Evolutionary conservation across 2,888 invertebrate genomes (phyloP).

Genomic region (Dusona sp.): DNA sequence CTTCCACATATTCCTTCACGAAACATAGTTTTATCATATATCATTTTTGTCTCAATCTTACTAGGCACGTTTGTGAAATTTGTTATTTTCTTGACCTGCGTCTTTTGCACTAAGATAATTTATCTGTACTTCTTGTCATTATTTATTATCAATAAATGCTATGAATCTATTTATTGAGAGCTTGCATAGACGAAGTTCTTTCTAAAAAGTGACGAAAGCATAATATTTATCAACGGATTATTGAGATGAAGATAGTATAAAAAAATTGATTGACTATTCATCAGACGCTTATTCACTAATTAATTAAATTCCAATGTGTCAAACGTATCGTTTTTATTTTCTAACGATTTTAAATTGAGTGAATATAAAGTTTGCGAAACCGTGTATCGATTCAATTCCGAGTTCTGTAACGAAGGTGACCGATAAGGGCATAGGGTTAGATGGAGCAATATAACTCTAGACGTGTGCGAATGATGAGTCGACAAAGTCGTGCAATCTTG

Average conservation of each 20-base stretch:
- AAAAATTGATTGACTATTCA: neutral
- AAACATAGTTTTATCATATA: neutral
- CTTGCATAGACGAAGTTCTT: no score
- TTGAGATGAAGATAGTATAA: neutral
- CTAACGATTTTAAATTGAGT: neutral
- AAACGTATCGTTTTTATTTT: neutral
- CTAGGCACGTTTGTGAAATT: no score
- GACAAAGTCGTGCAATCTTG: constrained; percentile 47
- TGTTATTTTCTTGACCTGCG: no score
- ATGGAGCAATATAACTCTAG: constrained; percentile 22
- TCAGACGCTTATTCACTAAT: neutral
- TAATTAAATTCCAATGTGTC: neutral
- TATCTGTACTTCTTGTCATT: no score
- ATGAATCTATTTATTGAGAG: no score
- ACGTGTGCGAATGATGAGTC: constrained; percentile 39
- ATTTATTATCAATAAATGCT: no score
- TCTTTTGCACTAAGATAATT: no score
- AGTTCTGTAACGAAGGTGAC: constrained; percentile 26
- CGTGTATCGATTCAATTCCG: constrained; percentile 3
- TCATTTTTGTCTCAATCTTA: neutral
- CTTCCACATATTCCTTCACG: neutral
- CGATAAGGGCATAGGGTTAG: constrained; percentile 13
- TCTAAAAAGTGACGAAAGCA: no score
- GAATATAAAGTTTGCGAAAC: neutral
- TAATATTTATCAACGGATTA: neutral